Conservation (phyloP, 1,140 invertebrate species). For the Arion vulgaris region DNA sequence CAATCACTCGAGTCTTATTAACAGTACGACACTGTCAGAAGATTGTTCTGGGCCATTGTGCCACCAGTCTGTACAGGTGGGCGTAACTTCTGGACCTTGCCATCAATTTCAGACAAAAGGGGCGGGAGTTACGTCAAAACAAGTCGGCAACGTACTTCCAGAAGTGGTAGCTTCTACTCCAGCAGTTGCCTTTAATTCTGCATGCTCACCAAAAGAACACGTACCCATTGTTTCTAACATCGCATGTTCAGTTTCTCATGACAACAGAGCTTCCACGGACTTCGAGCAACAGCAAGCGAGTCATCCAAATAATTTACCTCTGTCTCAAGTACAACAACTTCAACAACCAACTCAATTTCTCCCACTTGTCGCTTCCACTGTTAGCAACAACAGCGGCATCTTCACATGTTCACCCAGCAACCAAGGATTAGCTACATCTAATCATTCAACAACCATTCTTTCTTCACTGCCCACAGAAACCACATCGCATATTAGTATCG, state of each 20-base stretch:
- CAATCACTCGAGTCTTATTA: neutral
- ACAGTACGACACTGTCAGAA: neutral
- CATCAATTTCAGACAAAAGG: constrained; percentile 23
- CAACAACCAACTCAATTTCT: neutral
- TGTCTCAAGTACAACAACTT: neutral
- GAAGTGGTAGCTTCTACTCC: neutral
- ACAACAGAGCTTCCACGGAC: neutral
- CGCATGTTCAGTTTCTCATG: neutral
- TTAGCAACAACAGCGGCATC: neutral
- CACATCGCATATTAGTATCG: neutral
- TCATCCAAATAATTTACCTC: neutral
- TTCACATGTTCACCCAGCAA: neutral
- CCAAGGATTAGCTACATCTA: neutral
- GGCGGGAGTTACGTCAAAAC: constrained; percentile 9
- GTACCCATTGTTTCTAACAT: neutral
- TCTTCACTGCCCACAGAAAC: neutral
- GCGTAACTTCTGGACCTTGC: neutral
- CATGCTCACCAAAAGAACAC: neutral
- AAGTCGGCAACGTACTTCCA: neutral
- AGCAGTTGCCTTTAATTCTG: too few relatives aligned
- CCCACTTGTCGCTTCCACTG: neutral
- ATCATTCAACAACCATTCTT: neutral
- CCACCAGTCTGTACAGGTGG: neutral
- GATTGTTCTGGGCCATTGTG: neutral
- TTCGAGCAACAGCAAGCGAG: neutral